Percentiles rank a stretch among this genome's conserved stretches.
These are phyloP conservation scores for Hipposideros armiger DNA, from an alignment of 2,113 vertebrate genomes.

Conservation along the genomic window DNA sequence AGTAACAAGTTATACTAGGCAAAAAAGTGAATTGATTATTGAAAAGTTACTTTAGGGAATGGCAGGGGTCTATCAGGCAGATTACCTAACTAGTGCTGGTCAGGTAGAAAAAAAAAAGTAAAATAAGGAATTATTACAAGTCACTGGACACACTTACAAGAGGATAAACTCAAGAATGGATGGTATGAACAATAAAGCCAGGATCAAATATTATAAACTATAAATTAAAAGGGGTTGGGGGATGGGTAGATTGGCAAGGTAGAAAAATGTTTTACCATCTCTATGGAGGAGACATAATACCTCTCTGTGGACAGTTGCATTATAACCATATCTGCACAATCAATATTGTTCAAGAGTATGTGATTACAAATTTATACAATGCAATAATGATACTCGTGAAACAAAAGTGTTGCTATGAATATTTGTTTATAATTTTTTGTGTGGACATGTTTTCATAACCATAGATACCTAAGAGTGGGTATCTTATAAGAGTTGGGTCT, in stretches of 20 bases:
- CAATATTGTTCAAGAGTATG: constrained; percentile 73
- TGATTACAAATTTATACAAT: constrained; percentile 48
- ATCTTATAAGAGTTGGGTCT: not conserved
- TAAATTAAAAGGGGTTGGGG: constrained; percentile 24
- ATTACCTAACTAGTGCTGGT: not conserved
- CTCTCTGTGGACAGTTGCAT: constrained; percentile 49
- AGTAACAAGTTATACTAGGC: not conserved
- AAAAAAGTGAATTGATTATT: not conserved
- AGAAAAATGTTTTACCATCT: constrained; percentile 25
- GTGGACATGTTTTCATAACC: not conserved
- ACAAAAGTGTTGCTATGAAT: not conserved
- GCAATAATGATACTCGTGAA: constrained; percentile 56
- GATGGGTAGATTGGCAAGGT: not conserved
- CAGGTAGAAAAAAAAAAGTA: not conserved
- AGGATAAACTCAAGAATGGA: not conserved
- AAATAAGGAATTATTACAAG: constrained; percentile 55
- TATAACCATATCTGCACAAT: constrained; percentile 69
- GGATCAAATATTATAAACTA: constrained; percentile 44
- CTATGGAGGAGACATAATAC: not conserved
- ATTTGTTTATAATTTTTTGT: not conserved
- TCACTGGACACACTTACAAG: constrained; percentile 35
- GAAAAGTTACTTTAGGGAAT: not conserved
- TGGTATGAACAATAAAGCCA: constrained; percentile 25
- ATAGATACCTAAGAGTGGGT: not conserved
- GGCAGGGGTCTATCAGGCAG: not conserved